These are phyloP conservation scores for Proctacanthus coquilletti DNA, from an alignment of 1,140 invertebrate species.

Conservation along the genomic window DNA sequence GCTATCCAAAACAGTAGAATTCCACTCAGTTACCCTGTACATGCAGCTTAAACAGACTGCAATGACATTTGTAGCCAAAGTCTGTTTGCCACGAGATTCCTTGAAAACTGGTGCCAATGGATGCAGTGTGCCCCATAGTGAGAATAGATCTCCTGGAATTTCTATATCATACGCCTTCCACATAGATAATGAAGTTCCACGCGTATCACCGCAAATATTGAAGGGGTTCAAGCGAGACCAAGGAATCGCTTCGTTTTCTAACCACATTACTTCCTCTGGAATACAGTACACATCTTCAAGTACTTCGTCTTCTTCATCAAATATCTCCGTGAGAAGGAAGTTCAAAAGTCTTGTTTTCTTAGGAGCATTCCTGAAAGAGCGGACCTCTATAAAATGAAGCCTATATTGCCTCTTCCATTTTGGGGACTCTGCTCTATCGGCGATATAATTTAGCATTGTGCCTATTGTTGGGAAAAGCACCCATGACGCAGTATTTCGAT, in stretches of 20 bases:
- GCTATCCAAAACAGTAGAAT: slow-evolving; percentile 38
- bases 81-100: slow-evolving; percentile 35
- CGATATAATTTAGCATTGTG: slow-evolving; percentile 15
- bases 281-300: not conserved
- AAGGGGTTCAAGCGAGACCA: slow-evolving; percentile 35
- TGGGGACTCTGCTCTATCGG: slow-evolving; percentile 10
- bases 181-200: slow-evolving; percentile 30
- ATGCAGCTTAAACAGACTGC: slow-evolving; percentile 38
- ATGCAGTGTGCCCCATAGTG: slow-evolving; percentile 39
- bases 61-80: slow-evolving; percentile 36
- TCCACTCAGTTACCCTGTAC: slow-evolving; percentile 42
- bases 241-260: slow-evolving; percentile 31
- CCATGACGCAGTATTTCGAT: slow-evolving; percentile 26
- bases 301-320: slow-evolving; percentile 2
- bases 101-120: slow-evolving; percentile 33
- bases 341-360: slow-evolving; percentile 19
- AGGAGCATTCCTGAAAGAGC: slow-evolving; percentile 20
- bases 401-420: slow-evolving; percentile 21
- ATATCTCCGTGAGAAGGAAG: slow-evolving; percentile 8
- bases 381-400: slow-evolving; percentile 14
- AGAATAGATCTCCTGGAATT: slow-evolving; percentile 41
- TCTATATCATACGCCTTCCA: slow-evolving; percentile 45
- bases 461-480: slow-evolving; percentile 20
- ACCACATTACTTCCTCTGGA: slow-evolving; percentile 29
- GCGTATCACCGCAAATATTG: slow-evolving; percentile 33